These are phyloP conservation scores for Sebastes elongatus DNA, from an alignment of 2,797 vertebrate genomes.

Conservation along the genomic window DNA sequence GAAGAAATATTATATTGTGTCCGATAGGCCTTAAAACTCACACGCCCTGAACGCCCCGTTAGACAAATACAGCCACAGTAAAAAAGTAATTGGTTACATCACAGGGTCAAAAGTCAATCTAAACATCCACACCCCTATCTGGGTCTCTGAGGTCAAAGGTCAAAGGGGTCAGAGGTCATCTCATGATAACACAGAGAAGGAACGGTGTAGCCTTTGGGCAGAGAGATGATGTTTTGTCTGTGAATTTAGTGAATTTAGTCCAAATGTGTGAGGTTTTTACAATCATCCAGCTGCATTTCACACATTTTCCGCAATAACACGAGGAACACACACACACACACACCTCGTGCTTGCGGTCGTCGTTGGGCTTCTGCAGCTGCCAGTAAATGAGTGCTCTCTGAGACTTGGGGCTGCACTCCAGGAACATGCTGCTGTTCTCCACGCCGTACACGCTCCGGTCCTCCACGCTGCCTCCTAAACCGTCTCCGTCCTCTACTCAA, in stretches of 20 bases:
- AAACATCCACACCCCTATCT: constrained; percentile 29
- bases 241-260: background rate
- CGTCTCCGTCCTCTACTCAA: constrained; percentile 84
- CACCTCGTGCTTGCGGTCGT: constrained; percentile 94
- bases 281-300: background rate
- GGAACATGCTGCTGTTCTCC: constrained; percentile 98
- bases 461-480: constrained; percentile 83
- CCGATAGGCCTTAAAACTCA: constrained; percentile 7
- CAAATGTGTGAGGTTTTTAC: background rate
- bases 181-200: constrained; percentile 27
- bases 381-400: constrained; percentile 93
- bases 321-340: background rate
- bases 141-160: constrained; percentile 24
- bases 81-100: constrained; percentile 27
- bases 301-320: background rate
- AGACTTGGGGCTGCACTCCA: constrained; percentile 98
- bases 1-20: background rate
- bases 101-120: constrained; percentile 33
- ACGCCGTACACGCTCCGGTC: constrained; percentile 95
- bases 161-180: constrained; percentile 23
- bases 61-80: constrained; percentile 30
- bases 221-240: constrained; percentile 26
- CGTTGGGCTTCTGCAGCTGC: constrained; percentile 94
- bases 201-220: background rate
- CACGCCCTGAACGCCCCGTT: background rate